Evolutionary conservation across 2,113 vertebrate genomes (phyloP).

Genomic region (Megalops atlanticus): DNA sequence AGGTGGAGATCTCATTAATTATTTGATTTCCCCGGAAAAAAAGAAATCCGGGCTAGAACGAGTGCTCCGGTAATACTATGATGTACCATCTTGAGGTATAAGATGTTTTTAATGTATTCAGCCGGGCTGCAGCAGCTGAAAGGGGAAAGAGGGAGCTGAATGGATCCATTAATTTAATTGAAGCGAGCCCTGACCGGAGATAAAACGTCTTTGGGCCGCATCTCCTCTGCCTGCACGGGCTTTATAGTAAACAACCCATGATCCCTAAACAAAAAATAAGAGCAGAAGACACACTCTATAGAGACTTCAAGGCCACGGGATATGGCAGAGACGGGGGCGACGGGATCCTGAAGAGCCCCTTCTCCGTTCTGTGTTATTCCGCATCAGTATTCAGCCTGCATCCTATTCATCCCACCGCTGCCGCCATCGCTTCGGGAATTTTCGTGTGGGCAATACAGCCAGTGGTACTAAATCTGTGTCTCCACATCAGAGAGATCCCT

Average conservation of each 20-base stretch:
- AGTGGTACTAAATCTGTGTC: conserved; percentile 47
- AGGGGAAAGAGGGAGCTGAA: conserved; percentile 89
- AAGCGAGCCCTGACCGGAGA: conserved; percentile 93
- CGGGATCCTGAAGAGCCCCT: conserved; percentile 77
- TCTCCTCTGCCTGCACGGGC: conserved; percentile 85
- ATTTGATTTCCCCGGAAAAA: conserved; percentile 78
- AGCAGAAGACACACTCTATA: conserved; percentile 70
- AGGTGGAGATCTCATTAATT: conserved; percentile 83
- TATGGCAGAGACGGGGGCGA: conserved; percentile 78
- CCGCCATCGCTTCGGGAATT: conserved; percentile 48
- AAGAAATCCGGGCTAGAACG: conserved; percentile 74
- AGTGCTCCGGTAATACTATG: conserved; percentile 84
- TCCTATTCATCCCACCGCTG: conserved; percentile 63
- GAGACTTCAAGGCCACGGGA: conserved; percentile 86
- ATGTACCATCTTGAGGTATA: conserved; percentile 96
- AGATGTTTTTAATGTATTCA: conserved; percentile 99
- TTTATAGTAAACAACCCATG: conserved; percentile 90
- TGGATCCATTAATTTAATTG: conserved; percentile 99
- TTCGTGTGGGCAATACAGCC: conserved; percentile 71
- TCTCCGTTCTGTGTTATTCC: conserved; percentile 39
- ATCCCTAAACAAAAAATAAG: conserved; percentile 78
- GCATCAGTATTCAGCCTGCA: conserved; percentile 64
- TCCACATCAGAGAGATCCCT: background rate
- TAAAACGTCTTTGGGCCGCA: conserved; percentile 91
- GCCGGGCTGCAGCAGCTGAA: conserved; percentile 83